Conservation (phyloP, 2,888 invertebrate species). For the Hirudinaria manillensis region DNA sequence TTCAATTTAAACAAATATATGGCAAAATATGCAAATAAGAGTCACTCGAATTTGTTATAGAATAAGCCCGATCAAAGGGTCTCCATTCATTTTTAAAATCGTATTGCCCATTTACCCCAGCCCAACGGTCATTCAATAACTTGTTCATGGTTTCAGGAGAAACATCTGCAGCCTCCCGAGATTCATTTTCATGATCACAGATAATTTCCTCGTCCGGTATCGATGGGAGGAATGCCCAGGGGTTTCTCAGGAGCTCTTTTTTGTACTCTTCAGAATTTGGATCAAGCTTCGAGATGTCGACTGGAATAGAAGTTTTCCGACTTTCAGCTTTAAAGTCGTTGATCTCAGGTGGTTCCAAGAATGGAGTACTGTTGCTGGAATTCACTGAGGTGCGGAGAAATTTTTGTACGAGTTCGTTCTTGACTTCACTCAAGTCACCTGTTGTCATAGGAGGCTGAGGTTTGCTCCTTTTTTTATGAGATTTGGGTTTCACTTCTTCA, state of each 20-base stretch:
- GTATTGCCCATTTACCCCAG: constrained; percentile 57
- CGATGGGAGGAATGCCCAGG: constrained; percentile 65
- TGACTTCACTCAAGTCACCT: constrained; percentile 47
- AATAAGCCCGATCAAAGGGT: constrained; percentile 84
- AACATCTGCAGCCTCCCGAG: background rate
- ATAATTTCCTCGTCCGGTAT: constrained; percentile 61
- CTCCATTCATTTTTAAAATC: constrained; percentile 63
- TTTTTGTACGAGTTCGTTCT: constrained; percentile 55
- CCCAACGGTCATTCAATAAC: constrained; percentile 52
- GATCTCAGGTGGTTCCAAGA: background rate
- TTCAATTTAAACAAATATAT: constrained; percentile 63
- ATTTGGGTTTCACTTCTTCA: constrained; percentile 46
- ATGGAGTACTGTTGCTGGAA: constrained; percentile 37
- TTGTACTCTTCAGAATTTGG: constrained; percentile 20
- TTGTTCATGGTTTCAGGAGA: constrained; percentile 42
- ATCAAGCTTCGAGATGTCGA: constrained; percentile 11
- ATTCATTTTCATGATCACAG: constrained; percentile 44
- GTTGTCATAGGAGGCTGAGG: constrained; percentile 41
- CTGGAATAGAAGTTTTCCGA: background rate
- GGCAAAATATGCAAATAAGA: constrained; percentile 84
- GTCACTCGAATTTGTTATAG: constrained; percentile 68
- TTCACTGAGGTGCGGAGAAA: constrained; percentile 50
- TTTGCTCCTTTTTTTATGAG: constrained; percentile 44
- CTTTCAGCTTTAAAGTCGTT: background rate
- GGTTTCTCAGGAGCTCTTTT: constrained; percentile 44